phyloP scores from a whole-genome alignment of 2,113 vertebrate species.

The Accipiter cooperii region DNA sequence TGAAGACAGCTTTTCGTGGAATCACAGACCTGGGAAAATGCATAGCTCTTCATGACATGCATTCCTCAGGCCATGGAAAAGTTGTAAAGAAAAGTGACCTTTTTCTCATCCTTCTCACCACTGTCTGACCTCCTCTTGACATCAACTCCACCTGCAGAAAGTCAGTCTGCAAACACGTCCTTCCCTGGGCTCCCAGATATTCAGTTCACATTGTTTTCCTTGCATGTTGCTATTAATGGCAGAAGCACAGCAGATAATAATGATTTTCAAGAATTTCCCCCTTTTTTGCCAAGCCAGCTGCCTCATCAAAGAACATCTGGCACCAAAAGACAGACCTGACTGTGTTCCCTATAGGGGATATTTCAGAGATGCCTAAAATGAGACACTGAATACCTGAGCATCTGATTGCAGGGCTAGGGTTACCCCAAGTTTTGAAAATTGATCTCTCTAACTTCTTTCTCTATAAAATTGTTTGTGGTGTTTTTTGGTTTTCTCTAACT shows the following conservation, averaged over 20 bases:
- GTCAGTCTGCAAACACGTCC: background rate
- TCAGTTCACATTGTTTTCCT: background rate
- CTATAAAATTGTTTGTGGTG: background rate
- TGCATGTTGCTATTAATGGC: background rate
- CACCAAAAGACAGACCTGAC: background rate
- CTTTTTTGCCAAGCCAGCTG: background rate
- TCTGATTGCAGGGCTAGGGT: background rate
- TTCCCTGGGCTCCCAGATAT: background rate
- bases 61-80: background rate
- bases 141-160: background rate
- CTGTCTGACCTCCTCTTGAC: background rate
- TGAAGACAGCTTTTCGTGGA: background rate
- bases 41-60: background rate
- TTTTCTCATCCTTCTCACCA: background rate
- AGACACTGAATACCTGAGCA: background rate
- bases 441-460: background rate
- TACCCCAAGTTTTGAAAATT: background rate
- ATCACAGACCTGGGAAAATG: background rate
- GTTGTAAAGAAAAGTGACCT: background rate
- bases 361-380: background rate
- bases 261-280: background rate
- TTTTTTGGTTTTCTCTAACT: background rate
- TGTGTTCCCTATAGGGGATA: background rate
- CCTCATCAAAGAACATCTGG: background rate
- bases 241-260: background rate